Evolutionary conservation across 2,797 vertebrate genomes (phyloP).

Genomic region (Gymnoscopelus braueri): DNA sequence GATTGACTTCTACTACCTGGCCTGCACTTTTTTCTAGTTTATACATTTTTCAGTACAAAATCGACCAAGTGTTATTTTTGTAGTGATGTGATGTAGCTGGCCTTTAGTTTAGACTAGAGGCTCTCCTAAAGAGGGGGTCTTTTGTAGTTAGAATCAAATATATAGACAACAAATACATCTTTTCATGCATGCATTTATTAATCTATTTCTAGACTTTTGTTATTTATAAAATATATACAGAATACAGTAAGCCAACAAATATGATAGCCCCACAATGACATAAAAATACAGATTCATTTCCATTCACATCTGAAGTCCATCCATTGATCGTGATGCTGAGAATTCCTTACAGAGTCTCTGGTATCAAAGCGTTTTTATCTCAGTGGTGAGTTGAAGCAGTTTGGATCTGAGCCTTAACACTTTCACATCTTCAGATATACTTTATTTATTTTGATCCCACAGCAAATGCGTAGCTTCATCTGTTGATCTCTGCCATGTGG

Average conservation of each 20-base stretch:
- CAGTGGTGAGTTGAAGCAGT: slow-evolving; percentile 1
- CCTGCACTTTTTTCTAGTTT: no score
- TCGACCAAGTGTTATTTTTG: no score
- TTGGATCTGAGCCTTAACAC: neutral
- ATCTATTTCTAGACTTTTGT: slow-evolving; percentile 35
- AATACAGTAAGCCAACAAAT: slow-evolving; percentile 41
- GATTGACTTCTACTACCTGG: no score
- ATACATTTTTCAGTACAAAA: no score
- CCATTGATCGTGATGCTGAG: neutral
- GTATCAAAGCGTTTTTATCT: neutral
- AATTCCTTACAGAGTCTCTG: neutral
- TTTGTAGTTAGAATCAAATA: slow-evolving; percentile 1
- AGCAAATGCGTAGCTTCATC: slow-evolving; percentile 24
- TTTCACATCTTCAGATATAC: slow-evolving; percentile 16
- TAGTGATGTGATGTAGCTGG: no score
- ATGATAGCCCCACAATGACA: slow-evolving; percentile 20
- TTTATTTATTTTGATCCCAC: slow-evolving; percentile 1
- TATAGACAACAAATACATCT: slow-evolving; percentile 26
- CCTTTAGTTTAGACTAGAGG: no score
- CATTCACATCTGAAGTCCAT: neutral
- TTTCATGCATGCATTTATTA: slow-evolving; percentile 67
- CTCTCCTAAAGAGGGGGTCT: no score
- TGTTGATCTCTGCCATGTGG: slow-evolving; percentile 12
- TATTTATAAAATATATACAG: slow-evolving; percentile 56
- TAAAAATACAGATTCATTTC: slow-evolving; percentile 5